Percentiles rank a stretch among this genome's conserved stretches.
Conservation (phyloP, 2,797 vertebrate genomes). For the Centroberyx gerrardi region DNA sequence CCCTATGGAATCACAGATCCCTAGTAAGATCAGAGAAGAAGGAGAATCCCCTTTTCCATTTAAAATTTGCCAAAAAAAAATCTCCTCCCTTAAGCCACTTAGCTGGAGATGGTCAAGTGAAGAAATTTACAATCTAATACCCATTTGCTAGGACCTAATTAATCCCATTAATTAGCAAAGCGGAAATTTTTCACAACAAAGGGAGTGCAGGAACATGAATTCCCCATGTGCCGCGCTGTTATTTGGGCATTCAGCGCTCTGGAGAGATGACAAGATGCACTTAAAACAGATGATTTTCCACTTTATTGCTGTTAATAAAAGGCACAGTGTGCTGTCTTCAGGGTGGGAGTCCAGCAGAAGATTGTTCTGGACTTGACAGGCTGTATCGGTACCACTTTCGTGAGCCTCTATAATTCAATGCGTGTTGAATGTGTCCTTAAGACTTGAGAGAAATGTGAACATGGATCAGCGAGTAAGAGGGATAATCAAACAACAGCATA, state of each 20-base stretch:
- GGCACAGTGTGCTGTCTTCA: background rate
- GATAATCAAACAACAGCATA: constrained; percentile 2
- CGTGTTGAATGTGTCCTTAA: constrained; percentile 14
- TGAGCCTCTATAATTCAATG: background rate
- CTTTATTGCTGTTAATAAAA: constrained; percentile 8
- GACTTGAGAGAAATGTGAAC: constrained; percentile 1
- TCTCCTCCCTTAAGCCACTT: constrained; percentile 21
- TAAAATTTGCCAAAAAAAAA: constrained; percentile 24
- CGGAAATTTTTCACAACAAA: too few relatives aligned
- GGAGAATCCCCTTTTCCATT: background rate
- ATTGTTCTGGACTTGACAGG: constrained; percentile 12
- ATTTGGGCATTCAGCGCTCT: background rate
- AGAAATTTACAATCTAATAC: constrained; percentile 8
- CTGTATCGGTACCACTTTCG: constrained; percentile 1
- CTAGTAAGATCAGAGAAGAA: constrained; percentile 5
- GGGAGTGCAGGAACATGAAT: background rate
- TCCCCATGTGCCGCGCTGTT: background rate
- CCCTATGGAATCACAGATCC: constrained; percentile 8
- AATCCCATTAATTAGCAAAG: constrained; percentile 4
- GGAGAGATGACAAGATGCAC: constrained; percentile 1
- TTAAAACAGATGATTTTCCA: constrained; percentile 2
- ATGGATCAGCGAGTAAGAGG: background rate
- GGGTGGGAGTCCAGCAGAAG: background rate
- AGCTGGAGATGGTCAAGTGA: constrained; percentile 10
- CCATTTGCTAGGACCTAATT: constrained; percentile 44